Percentiles rank a stretch among this genome's conserved stretches.
Evolutionary conservation across 2,888 invertebrate genomes (phyloP).

Genomic region (Drosophila diplacantha): DNA sequence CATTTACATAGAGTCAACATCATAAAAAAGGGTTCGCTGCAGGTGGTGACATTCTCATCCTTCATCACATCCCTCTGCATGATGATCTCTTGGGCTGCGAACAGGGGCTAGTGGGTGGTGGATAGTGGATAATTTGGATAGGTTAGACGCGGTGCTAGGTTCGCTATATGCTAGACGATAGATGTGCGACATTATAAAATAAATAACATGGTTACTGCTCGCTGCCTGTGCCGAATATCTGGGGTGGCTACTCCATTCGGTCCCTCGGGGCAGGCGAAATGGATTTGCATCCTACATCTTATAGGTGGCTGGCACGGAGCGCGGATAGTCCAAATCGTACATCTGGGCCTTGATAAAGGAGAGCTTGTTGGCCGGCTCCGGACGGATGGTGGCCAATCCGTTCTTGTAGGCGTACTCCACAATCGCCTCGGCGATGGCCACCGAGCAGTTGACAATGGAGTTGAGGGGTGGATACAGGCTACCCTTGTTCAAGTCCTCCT

Average conservation of each 20-base stretch:
- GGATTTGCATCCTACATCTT: conserved; percentile 54
- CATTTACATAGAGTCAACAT: conserved; percentile 54
- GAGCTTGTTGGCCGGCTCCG: conserved; percentile 85
- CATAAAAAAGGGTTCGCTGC: conserved; percentile 31
- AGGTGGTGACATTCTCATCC: conserved; percentile 6
- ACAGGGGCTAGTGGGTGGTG: conserved; percentile 15
- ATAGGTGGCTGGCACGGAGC: conserved; percentile 83
- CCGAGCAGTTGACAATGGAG: conserved; percentile 89
- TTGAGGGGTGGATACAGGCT: conserved; percentile 94
- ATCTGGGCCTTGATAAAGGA: conserved; percentile 88
- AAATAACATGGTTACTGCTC: conserved; percentile 60
- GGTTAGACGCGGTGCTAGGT: conserved; percentile 28
- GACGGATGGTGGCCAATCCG: conserved; percentile 87
- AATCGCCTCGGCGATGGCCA: conserved; percentile 89
- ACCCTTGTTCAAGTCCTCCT: conserved; percentile 88
- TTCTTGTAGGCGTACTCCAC: conserved; percentile 89
- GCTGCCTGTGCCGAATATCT: conserved; percentile 31
- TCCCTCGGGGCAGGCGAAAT: conserved; percentile 10
- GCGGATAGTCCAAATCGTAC: conserved; percentile 85
- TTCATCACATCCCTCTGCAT: background rate
- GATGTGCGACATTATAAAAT: conserved; percentile 55
- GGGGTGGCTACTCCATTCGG: conserved; percentile 37
- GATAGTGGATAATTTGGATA: conserved; percentile 14
- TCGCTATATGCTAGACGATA: conserved; percentile 30
- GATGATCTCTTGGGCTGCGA: conserved; percentile 9